Evolutionary conservation across 2,797 vertebrate species (phyloP).

Genomic region (Acanthopagrus latus): DNA sequence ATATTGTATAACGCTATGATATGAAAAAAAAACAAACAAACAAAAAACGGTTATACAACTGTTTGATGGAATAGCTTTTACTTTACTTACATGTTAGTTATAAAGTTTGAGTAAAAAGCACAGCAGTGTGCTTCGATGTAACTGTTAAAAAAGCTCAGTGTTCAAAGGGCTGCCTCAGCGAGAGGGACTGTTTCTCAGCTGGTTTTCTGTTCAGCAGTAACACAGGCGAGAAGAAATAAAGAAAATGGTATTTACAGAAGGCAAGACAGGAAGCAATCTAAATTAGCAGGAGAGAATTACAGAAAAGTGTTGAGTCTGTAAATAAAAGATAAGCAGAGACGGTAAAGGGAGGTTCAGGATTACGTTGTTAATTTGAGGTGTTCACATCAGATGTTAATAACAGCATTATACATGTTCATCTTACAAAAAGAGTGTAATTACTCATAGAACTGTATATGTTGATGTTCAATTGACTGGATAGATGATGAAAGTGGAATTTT

Average conservation of each 20-base stretch:
- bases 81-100: slow-evolving; percentile 17
- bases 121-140: slow-evolving; percentile 35
- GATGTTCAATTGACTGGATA: slow-evolving; percentile 7
- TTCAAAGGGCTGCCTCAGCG: slow-evolving; percentile 42
- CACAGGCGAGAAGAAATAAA: slow-evolving; percentile 7
- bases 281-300: slow-evolving; percentile 7
- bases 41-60: slow-evolving; percentile 22
- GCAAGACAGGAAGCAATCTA: not conserved
- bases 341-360: not conserved
- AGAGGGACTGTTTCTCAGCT: slow-evolving; percentile 40
- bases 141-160: slow-evolving; percentile 32
- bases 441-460: not conserved
- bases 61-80: slow-evolving; percentile 37
- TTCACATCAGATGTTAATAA: slow-evolving; percentile 27
- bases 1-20: slow-evolving; percentile 12
- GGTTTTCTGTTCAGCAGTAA: slow-evolving; percentile 17
- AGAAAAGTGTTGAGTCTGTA: slow-evolving; percentile 1
- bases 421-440: not conserved
- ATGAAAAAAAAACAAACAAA: not conserved
- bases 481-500: slow-evolving; percentile 5
- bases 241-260: slow-evolving; percentile 12
- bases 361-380: slow-evolving; percentile 18
- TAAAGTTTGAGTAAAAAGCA: slow-evolving; percentile 47
- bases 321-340: slow-evolving; percentile 28
- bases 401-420: not conserved